These are phyloP conservation scores for Scomberomorus guttatus DNA, from an alignment of 2,797 vertebrate genomes.

Conservation along the genomic window DNA sequence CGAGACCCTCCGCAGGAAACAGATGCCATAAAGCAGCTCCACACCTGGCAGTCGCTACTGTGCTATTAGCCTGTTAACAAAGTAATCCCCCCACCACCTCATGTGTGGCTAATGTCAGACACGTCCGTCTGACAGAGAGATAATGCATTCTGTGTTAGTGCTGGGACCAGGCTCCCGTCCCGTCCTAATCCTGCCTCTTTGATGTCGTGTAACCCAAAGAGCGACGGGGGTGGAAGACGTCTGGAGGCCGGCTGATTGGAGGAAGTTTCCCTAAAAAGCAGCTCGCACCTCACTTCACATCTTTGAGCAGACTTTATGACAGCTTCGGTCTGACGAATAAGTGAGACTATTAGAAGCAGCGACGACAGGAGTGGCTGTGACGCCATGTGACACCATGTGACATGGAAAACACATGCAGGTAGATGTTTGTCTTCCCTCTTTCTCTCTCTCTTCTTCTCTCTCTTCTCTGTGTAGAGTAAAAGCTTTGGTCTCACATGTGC, in stretches of 20 bases:
- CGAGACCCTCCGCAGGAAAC: conserved; percentile 46
- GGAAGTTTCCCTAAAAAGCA: background rate
- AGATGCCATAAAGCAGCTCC: conserved; percentile 55
- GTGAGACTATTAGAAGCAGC: conserved; percentile 4
- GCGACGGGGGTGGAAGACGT: conserved; percentile 19
- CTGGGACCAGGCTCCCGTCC: conserved; percentile 33
- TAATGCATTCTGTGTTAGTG: conserved; percentile 51
- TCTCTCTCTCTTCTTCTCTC: background rate
- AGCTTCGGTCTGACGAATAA: background rate
- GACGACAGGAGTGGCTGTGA: conserved; percentile 13
- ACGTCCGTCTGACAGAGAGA: conserved; percentile 50
- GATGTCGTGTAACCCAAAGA: conserved; percentile 49
- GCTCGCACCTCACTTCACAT: conserved; percentile 6
- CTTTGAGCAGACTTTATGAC: conserved; percentile 32
- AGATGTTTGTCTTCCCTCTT: conserved; percentile 52
- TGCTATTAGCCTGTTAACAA: conserved; percentile 69
- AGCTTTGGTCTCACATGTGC: conserved; percentile 49
- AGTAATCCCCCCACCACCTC: conserved; percentile 39
- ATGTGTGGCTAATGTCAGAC: conserved; percentile 59
- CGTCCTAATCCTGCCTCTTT: conserved; percentile 54
- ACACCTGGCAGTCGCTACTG: conserved; percentile 75
- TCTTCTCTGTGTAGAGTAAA: conserved; percentile 22
- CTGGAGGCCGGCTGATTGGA: conserved; percentile 19
- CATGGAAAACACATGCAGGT: conserved; percentile 56
- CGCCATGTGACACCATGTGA: conserved; percentile 3